A percentile compares a stretch with the other conserved stretches of the same genome.
phyloP scores from a whole-genome alignment of 2,113 vertebrate genomes.

The Sinocyclocheilus grahami region DNA sequence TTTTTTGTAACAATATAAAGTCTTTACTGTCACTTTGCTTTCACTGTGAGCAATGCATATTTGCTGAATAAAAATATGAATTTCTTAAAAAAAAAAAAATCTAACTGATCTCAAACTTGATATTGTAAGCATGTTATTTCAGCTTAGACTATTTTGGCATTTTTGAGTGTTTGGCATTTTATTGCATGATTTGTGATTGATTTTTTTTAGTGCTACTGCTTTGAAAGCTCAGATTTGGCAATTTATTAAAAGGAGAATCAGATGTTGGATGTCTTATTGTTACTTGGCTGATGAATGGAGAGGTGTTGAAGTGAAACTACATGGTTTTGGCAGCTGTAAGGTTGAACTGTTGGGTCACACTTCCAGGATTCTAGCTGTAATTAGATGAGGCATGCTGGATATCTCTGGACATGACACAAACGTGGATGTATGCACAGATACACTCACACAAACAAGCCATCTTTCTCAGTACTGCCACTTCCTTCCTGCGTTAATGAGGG shows the following conservation, averaged over 20 bases:
- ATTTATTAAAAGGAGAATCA: background rate
- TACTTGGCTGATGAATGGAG: conserved; percentile 52
- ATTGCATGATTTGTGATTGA: background rate
- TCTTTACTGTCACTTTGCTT: background rate
- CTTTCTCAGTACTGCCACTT: conserved; percentile 12
- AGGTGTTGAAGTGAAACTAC: conserved; percentile 56
- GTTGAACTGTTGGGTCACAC: conserved; percentile 23
- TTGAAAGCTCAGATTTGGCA: background rate
- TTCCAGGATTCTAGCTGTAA: conserved; percentile 60
- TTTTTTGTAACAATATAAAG: background rate
- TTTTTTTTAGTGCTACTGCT: background rate
- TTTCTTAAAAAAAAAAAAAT: background rate
- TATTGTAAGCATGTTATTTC: background rate
- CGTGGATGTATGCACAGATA: background rate
- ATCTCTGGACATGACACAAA: conserved; percentile 53
- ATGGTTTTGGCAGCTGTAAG: conserved; percentile 62
- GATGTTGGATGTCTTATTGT: conserved; percentile 43
- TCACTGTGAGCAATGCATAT: background rate
- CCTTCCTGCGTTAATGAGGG: conserved; percentile 44
- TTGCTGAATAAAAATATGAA: background rate
- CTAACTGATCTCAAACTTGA: background rate
- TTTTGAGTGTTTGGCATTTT: background rate
- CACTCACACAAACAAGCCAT: conserved; percentile 19
- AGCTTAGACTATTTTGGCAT: background rate
- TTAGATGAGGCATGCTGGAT: conserved; percentile 60